Base-by-base conservation (phyloP, 2,888 invertebrate genomes). In the Melinaea menophilus region DNA sequence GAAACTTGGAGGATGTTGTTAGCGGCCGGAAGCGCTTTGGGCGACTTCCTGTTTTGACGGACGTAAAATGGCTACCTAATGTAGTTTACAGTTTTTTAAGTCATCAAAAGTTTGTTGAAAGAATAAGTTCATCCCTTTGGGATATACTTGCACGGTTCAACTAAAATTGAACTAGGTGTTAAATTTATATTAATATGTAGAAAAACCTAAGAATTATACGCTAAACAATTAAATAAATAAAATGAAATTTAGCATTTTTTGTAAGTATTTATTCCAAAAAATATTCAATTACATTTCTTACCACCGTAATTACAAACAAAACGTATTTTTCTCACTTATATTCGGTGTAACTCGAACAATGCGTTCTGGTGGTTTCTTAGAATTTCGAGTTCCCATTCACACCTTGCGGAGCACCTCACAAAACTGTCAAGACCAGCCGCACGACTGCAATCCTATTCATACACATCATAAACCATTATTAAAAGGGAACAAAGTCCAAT, bases 11-110 rank as follows among this genome's bases (percentile, higher is more conserved):
- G 89, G 88, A 90, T 88, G 90, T 86, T 90, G 90, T 90, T 90
- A 90, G 90, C 90, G 86, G 88, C 87, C 89, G 90, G 90, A 90
- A 89, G 85, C 84, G 90, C 90, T 90, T 88, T 88, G 81, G 88
- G 90, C 88, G 81, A 82, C 84, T 87, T 88, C 88, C 88, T 85
- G 88, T 88, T 88, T 84, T 88, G 87, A 84, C 83, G 85, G 85
- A 86, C 83, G 83, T 69, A 78, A 84, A 85, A 85, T 83, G 81
- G 77, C 73, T 67, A 69, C 67, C 69, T 75, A 69, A 71, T 73
- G 70, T 71, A 73, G 72, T 72, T 72, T 71, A 58, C 58, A 55
- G 54, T 55, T 61, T 61, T 61, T 63, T 54, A 59, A 65, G 56
- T 62, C 34, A 59, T 54, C 45, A 54, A 66, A 64, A 62, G 58